These are phyloP conservation scores for Cossypha niveicapilla DNA, from an alignment of 2,797 vertebrate species.

Conservation along the genomic window DNA sequence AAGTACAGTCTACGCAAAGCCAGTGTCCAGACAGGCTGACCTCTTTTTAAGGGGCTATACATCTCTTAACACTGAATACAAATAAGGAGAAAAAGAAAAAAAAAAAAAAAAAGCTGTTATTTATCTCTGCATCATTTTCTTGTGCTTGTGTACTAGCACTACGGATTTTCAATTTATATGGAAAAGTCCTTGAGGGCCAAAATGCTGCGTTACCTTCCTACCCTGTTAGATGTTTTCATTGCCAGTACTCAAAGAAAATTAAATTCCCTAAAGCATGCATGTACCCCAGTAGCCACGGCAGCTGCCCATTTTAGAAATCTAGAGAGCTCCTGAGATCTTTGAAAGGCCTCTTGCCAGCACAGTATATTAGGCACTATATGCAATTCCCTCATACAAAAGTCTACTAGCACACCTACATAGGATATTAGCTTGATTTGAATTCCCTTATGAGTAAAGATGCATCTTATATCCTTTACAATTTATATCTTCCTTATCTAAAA, in stretches of 20 bases:
- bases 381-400: not conserved
- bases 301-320: not conserved
- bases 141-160: not conserved
- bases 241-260: not conserved
- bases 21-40: not conserved
- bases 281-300: not conserved
- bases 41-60: not conserved
- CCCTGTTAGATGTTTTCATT: not conserved
- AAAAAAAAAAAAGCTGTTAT: not conserved
- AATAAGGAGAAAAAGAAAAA: fast-evolving
- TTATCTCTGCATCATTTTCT: not conserved
- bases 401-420: not conserved
- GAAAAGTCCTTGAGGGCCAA: not conserved
- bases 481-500: not conserved
- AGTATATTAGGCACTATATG: not conserved
- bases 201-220: not conserved
- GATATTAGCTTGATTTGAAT: not conserved
- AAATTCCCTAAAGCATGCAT: not conserved
- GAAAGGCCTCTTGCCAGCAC: not conserved
- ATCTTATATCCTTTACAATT: not conserved
- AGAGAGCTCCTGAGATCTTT: not conserved
- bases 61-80: not conserved
- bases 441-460: not conserved
- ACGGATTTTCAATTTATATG: not conserved
- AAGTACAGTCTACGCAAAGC: not conserved